Evolutionary conservation across 2,888 invertebrate genomes (phyloP).

Genomic region (Cryptus armator): DNA sequence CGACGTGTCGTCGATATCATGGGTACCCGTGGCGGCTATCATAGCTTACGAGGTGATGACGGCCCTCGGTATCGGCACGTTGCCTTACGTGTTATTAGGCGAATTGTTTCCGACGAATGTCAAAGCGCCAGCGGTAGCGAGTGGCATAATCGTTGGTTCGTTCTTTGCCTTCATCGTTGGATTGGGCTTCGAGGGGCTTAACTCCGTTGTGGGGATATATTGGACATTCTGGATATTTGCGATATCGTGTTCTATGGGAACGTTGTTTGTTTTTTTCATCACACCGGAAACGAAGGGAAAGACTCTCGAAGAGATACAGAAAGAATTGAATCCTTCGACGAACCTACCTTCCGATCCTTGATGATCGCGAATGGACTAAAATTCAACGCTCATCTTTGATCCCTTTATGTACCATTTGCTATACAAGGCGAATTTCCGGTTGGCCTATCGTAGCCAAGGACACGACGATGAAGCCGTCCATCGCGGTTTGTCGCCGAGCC

Average conservation of each 20-base stretch:
- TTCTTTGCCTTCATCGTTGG: slow-evolving; percentile 88
- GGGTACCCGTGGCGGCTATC: slow-evolving; percentile 88
- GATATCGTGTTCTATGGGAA: slow-evolving; percentile 86
- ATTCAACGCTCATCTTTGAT: too few relatives aligned
- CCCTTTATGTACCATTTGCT: not conserved
- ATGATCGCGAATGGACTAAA: not conserved
- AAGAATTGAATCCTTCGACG: slow-evolving; percentile 72
- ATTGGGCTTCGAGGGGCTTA: slow-evolving; percentile 87
- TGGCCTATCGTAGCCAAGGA: slow-evolving; percentile 49
- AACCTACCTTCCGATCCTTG: slow-evolving; percentile 52
- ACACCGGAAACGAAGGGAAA: slow-evolving; percentile 89
- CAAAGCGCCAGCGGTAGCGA: slow-evolving; percentile 88
- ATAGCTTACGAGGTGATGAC: slow-evolving; percentile 88
- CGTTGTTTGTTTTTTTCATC: slow-evolving; percentile 86
- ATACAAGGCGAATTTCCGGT: slow-evolving; percentile 49
- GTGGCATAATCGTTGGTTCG: slow-evolving; percentile 88
- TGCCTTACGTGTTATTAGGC: slow-evolving; percentile 88
- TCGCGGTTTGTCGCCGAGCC: slow-evolving; percentile 31
- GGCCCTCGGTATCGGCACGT: slow-evolving; percentile 88
- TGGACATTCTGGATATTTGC: slow-evolving; percentile 87
- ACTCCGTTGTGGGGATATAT: slow-evolving; percentile 86
- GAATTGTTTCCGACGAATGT: slow-evolving; percentile 89
- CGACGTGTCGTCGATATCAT: slow-evolving; percentile 85
- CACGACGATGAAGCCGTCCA: slow-evolving; percentile 13
- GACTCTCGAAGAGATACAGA: slow-evolving; percentile 87